Conservation (phyloP, 2,888 invertebrate species). For the Eristalinus sepulchralis region DNA sequence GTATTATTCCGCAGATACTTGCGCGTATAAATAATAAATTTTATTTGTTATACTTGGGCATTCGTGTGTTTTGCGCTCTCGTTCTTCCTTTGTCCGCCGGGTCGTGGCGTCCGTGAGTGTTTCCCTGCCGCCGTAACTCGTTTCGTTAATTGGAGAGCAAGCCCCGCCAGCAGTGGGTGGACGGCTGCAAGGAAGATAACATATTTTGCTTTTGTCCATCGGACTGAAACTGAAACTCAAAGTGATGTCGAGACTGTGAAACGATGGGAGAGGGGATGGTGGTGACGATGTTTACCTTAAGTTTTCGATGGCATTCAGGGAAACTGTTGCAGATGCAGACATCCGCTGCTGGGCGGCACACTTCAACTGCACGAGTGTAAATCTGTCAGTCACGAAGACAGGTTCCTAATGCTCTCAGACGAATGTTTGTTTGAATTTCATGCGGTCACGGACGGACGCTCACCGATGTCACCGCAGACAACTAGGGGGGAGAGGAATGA, state of each 20-base stretch:
- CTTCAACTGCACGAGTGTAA: neutral
- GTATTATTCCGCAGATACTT: constrained; percentile 40
- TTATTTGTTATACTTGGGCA: constrained; percentile 53
- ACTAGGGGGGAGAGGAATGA: neutral
- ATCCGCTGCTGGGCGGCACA: neutral
- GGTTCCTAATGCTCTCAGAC: neutral
- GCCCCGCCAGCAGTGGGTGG: constrained; percentile 20
- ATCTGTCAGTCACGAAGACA: neutral
- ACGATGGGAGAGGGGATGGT: neutral
- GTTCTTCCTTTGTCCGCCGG: constrained; percentile 25
- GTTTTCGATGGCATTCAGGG: neutral
- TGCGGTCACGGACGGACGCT: neutral
- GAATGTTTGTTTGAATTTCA: neutral
- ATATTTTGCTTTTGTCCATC: neutral
- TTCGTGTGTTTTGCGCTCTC: constrained; percentile 56
- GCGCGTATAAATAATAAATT: constrained; percentile 55
- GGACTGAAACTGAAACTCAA: neutral
- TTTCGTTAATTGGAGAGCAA: constrained; percentile 56
- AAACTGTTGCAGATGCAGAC: neutral
- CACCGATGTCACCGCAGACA: neutral
- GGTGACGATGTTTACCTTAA: neutral
- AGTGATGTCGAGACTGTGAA: neutral
- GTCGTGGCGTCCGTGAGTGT: constrained; percentile 1
- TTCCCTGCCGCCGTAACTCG: constrained; percentile 15
- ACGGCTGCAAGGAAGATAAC: neutral